These are phyloP conservation scores for Chaetura pelagica DNA, from an alignment of 2,113 vertebrate genomes.

Conservation along the genomic window DNA sequence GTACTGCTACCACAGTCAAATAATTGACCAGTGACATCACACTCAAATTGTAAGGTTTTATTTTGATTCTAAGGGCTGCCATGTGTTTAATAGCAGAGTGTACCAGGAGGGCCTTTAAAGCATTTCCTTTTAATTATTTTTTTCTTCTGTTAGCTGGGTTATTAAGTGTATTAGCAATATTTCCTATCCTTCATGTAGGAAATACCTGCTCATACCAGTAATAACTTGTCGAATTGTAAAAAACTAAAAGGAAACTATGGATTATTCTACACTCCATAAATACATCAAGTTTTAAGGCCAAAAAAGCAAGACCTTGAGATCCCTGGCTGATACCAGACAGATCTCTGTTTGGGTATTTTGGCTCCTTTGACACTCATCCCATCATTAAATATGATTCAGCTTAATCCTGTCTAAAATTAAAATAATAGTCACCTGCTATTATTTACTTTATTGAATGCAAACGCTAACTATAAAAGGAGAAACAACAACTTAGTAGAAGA, in stretches of 20 bases:
- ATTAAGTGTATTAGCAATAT: slow-evolving; percentile 45
- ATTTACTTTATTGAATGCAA: not conserved
- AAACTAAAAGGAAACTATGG: slow-evolving; percentile 13
- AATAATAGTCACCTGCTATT: not conserved
- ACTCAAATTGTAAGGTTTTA: not conserved
- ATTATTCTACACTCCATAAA: slow-evolving; percentile 54
- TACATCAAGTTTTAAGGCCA: not conserved
- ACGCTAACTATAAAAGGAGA: not conserved
- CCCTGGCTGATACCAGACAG: not conserved
- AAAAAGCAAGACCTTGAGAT: slow-evolving; percentile 20
- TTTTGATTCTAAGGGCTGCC: not conserved
- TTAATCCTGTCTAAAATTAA: not conserved
- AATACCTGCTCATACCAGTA: slow-evolving; percentile 53
- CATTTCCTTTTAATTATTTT: slow-evolving; percentile 14
- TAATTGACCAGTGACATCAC: slow-evolving; percentile 40
- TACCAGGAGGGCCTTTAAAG: slow-evolving; percentile 13
- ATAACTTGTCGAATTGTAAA: slow-evolving; percentile 36
- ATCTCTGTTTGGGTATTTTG: slow-evolving; percentile 1
- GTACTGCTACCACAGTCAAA: not conserved
- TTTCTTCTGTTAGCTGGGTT: slow-evolving; percentile 5
- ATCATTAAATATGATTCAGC: not conserved
- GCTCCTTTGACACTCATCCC: not conserved
- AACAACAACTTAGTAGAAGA: not conserved
- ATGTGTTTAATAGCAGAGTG: not conserved
- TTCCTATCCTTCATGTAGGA: slow-evolving; percentile 30